Percentiles rank a stretch among this genome's conserved stretches.
phyloP scores from a whole-genome alignment of 2,888 invertebrate species.

The Spodoptera exigua region DNA sequence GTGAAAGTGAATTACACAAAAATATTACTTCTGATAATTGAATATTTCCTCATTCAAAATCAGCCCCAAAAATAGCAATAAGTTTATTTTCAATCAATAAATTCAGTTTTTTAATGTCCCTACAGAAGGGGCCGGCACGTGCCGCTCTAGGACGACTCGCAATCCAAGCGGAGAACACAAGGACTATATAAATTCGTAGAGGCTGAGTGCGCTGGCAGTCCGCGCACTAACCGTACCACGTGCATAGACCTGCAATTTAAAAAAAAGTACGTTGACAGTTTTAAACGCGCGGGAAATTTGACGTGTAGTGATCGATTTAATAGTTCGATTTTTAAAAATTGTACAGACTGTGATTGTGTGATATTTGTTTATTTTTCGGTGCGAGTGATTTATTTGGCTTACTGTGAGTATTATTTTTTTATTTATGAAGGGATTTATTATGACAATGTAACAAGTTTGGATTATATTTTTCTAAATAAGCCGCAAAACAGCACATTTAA shows the following conservation, averaged over 20 bases:
- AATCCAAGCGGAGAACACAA: conserved; percentile 64
- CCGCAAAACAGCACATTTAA: no score
- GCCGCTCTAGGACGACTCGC: conserved; percentile 60
- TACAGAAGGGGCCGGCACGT: conserved; percentile 47
- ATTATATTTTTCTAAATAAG: no score
- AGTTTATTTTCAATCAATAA: conserved; percentile 8
- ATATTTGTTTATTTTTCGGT: conserved; percentile 27
- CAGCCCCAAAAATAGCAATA: no score
- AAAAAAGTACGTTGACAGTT: conserved; percentile 39
- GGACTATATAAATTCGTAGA: conserved; percentile 77
- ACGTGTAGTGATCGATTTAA: conserved; percentile 44
- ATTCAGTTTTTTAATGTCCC: conserved; percentile 19
- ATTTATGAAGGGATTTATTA: no score
- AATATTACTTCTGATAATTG: no score
- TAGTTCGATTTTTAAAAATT: conserved; percentile 31
- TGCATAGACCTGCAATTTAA: conserved; percentile 60
- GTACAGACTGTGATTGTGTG: conserved; percentile 34
- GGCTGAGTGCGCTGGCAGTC: conserved; percentile 69
- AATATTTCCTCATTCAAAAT: no score
- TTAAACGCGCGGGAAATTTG: conserved; percentile 54
- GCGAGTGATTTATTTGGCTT: conserved; percentile 9
- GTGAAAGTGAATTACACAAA: no score
- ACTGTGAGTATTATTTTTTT: conserved; percentile 41
- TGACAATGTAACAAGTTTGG: no score
- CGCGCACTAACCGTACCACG: conserved; percentile 61